Evolutionary conservation across 2,797 vertebrate species (phyloP).

Genomic region (Labeo calbasu): DNA sequence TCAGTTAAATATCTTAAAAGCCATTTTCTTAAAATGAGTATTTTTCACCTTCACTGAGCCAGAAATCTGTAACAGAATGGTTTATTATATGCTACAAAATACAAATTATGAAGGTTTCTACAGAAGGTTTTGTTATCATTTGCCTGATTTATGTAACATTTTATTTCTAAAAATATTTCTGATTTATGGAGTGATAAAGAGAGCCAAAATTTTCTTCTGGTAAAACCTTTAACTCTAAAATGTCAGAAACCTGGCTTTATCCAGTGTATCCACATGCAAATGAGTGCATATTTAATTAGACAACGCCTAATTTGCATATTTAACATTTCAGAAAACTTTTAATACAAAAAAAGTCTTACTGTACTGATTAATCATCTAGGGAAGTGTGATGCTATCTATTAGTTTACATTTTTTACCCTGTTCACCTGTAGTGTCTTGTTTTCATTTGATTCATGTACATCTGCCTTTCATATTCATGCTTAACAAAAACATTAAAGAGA

Average conservation of each 20-base stretch:
- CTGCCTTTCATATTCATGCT: background rate
- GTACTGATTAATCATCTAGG: background rate
- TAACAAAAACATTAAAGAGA: background rate
- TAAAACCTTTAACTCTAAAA: background rate
- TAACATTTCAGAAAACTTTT: background rate
- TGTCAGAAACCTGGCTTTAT: background rate
- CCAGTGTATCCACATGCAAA: background rate
- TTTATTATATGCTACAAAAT: background rate
- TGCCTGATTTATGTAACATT: background rate
- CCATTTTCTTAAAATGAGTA: background rate
- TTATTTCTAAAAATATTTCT: background rate
- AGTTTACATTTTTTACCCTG: background rate
- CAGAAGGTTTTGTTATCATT: background rate
- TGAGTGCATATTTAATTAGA: background rate
- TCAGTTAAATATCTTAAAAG: background rate
- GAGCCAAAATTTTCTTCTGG: background rate
- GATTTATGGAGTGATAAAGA: background rate
- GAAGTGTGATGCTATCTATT: background rate
- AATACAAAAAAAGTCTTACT: background rate
- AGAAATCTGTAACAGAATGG: background rate
- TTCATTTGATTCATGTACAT: background rate
- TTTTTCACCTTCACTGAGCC: background rate
- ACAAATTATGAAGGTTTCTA: background rate
- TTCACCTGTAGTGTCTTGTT: background rate
- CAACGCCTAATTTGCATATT: background rate